These are phyloP conservation scores for Drosophila colorata DNA, from an alignment of 2,888 invertebrate genomes.

Conservation along the genomic window DNA sequence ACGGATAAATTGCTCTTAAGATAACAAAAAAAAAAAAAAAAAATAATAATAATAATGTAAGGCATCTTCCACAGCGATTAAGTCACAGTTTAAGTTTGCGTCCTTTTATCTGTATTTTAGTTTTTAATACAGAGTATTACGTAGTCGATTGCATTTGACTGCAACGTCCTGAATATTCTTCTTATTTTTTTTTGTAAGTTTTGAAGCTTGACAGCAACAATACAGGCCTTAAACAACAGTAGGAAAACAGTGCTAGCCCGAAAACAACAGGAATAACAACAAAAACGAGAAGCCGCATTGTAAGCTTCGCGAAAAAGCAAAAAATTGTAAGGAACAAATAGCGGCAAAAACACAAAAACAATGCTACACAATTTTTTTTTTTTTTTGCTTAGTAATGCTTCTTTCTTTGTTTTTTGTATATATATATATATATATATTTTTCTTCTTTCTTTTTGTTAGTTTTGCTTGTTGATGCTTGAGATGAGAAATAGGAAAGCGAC, in stretches of 20 bases:
- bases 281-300: conserved; percentile 25
- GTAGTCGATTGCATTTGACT: not conserved
- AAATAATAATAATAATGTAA: not conserved
- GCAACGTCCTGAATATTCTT: not conserved
- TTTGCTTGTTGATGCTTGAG: conserved; percentile 40
- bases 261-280: conserved; percentile 18
- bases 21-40: not conserved
- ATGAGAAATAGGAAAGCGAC: conserved; percentile 25
- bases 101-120: not conserved
- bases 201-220: conserved; percentile 14
- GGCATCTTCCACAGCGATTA: no score
- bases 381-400: conserved; percentile 37
- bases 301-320: conserved; percentile 4
- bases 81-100: no score
- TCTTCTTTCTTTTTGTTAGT: conserved; percentile 13
- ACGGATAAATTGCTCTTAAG: not conserved
- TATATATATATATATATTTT: not conserved
- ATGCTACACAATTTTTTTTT: conserved; percentile 51
- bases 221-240: conserved; percentile 19
- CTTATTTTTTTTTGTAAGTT: not conserved
- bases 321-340: conserved; percentile 50
- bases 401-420: conserved; percentile 18
- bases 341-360: conserved; percentile 51
- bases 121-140: not conserved
- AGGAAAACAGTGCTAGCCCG: conserved; percentile 9